Base-by-base conservation (phyloP, 1,140 invertebrate genomes). In the Vanessa tameamea region DNA sequence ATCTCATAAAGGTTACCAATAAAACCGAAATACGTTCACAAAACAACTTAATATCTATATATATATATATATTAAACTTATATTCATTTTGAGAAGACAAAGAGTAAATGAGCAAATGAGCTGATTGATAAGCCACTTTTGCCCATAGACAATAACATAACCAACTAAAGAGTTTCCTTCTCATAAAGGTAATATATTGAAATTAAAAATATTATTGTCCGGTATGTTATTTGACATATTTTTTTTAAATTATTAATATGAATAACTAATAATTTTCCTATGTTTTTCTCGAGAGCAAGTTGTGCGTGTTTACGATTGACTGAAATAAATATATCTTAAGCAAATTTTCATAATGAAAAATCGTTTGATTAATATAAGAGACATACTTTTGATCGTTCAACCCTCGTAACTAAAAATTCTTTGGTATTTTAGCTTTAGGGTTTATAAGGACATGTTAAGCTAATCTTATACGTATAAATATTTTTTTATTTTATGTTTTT, bases 361-460 rank as follows among this genome's bases (percentile, higher is more conserved):
- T 26, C 5, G 12, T 61, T 3, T 61, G 7, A 15, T 15, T 37
- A 57, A 20, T 67, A 90, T 90, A 88, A 90, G 87, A 90, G 87
- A 76, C 69, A 90, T 90, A 90, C 85, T 88, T 90, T 90, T 79
- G 76, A 72, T 87, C 88, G 80, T 87, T 90, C 88, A 87, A 85
- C 88, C 88, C 88, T 90, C 88, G 88, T 80, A 84, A 77, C 77
- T 80, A 75, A 83, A 78, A 79, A 72, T 57, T 87, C 82, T 82
- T 83, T 86, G 80, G 79, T 78, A 53, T 43, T 66, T 20, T 76
- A 71, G 75, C 72, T 64, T 72, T 63, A 47, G 43, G 6, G 23
- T 61, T 11, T 61, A n/a, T 16, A 57, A 55, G 20, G 9, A 16
- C 6, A 23, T 57, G 1, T 23, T 31, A 59, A 69, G 55, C 13